phyloP scores from a whole-genome alignment of 2,113 vertebrate species.

The Bothrops jararaca region DNA sequence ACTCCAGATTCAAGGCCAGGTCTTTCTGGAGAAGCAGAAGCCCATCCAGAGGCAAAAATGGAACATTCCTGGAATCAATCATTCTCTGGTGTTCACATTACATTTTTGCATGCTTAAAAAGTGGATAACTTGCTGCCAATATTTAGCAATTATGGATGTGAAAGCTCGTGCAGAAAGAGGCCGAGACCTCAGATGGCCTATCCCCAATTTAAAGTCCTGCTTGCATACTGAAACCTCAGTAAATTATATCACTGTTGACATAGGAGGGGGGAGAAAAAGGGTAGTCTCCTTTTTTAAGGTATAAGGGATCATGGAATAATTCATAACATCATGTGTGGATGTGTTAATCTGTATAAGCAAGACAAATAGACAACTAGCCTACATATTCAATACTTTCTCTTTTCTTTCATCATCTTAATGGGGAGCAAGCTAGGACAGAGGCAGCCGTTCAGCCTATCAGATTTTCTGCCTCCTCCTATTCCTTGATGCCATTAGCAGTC shows the following conservation, averaged over 20 bases:
- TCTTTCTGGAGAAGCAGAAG: not conserved
- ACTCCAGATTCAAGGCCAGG: not conserved
- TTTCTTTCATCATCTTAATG: not conserved
- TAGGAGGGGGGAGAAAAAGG: not conserved
- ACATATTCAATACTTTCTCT: constrained; percentile 3
- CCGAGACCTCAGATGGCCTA: not conserved
- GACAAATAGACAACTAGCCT: not conserved
- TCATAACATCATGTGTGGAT: constrained; percentile 24
- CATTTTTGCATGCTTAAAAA: not conserved
- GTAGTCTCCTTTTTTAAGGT: not conserved
- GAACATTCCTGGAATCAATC: not conserved
- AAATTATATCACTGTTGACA: not conserved
- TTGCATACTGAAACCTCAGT: too few relatives aligned
- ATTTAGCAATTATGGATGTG: not conserved
- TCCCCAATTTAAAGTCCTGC: too few relatives aligned
- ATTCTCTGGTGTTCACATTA: not conserved
- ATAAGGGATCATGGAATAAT: constrained; percentile 33
- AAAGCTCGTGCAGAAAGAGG: not conserved
- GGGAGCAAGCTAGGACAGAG: not conserved
- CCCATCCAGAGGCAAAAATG: not conserved
- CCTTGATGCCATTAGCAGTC: constrained; percentile 13
- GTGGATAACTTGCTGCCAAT: not conserved
- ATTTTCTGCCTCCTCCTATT: not conserved
- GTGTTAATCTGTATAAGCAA: not conserved
- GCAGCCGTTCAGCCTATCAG: not conserved